A percentile compares a stretch with the other conserved stretches of the same genome.
Evolutionary conservation across 2,797 vertebrate species (phyloP).

Genomic region (Notolabrus celidotus): DNA sequence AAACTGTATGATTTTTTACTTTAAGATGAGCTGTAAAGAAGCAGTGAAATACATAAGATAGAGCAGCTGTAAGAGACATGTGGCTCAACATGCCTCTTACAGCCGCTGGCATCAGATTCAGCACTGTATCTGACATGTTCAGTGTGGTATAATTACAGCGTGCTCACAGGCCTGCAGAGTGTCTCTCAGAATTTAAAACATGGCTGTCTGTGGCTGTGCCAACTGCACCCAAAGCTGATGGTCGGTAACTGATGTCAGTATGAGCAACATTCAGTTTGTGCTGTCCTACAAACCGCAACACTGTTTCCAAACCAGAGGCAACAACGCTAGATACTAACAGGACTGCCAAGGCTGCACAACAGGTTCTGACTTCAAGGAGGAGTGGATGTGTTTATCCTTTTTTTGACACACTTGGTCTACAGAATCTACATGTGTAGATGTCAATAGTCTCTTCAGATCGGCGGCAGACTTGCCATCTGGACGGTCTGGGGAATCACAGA

Average conservation of each 20-base stretch:
- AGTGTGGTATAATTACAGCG: constrained; percentile 43
- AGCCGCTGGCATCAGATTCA: constrained; percentile 32
- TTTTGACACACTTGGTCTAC: background rate
- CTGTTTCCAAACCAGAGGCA: background rate
- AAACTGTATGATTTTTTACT: too few species aligned
- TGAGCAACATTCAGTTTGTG: background rate
- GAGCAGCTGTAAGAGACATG: too few species aligned
- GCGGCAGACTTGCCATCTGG: too few species aligned
- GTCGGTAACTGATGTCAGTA: constrained; percentile 17
- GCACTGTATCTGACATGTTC: constrained; percentile 11
- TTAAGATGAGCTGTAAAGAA: too few species aligned
- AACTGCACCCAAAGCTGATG: constrained; percentile 38
- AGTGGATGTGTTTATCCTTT: background rate
- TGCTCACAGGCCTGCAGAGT: constrained; percentile 41
- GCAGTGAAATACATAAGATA: too few species aligned
- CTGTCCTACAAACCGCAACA: background rate
- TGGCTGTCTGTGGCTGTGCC: constrained; percentile 29
- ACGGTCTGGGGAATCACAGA: too few species aligned
- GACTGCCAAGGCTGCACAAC: background rate
- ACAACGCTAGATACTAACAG: background rate
- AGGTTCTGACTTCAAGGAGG: background rate
- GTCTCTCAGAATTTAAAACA: constrained; percentile 36
- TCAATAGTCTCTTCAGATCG: background rate
- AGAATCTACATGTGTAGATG: background rate
- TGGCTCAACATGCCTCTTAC: constrained; percentile 14